Conservation (phyloP, 2,113 vertebrate genomes). For the Calonectris borealis region DNA sequence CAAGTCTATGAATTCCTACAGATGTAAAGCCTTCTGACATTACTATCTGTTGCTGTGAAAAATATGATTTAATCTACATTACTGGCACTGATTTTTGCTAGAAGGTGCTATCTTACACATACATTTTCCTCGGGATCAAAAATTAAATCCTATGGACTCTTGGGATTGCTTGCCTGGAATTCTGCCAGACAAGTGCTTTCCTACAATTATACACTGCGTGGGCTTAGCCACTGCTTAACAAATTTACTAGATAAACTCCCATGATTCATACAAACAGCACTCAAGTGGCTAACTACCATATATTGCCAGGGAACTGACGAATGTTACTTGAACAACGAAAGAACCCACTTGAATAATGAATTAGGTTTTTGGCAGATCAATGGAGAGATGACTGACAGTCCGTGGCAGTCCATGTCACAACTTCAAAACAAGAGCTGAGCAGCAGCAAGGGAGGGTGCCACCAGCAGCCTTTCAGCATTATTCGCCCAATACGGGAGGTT, state of each 20-base stretch:
- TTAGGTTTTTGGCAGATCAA: background rate
- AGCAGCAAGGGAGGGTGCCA: background rate
- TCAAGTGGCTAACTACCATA: slow-evolving; percentile 32
- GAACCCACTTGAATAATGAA: background rate
- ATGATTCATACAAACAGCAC: slow-evolving; percentile 36
- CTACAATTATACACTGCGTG: slow-evolving; percentile 26
- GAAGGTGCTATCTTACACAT: slow-evolving; percentile 9
- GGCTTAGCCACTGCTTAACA: slow-evolving; percentile 29
- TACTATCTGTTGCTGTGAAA: background rate
- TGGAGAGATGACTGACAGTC: background rate
- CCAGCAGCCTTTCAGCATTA: background rate
- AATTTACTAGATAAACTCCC: slow-evolving; percentile 35
- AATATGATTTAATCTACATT: background rate
- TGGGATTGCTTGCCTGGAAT: slow-evolving; percentile 39
- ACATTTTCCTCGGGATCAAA: slow-evolving; percentile 24
- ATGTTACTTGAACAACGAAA: background rate
- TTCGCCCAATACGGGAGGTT: background rate
- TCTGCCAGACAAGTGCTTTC: slow-evolving; percentile 32
- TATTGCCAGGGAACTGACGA: background rate
- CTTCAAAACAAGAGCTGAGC: background rate
- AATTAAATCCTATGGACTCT: slow-evolving; percentile 46
- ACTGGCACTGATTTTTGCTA: background rate
- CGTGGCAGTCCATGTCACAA: background rate
- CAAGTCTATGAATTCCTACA: background rate
- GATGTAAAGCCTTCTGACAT: background rate